Percentiles rank a stretch among this genome's conserved stretches.
Evolutionary conservation across 2,888 invertebrate species (phyloP).

Genomic region (Conchocele bisecta): DNA sequence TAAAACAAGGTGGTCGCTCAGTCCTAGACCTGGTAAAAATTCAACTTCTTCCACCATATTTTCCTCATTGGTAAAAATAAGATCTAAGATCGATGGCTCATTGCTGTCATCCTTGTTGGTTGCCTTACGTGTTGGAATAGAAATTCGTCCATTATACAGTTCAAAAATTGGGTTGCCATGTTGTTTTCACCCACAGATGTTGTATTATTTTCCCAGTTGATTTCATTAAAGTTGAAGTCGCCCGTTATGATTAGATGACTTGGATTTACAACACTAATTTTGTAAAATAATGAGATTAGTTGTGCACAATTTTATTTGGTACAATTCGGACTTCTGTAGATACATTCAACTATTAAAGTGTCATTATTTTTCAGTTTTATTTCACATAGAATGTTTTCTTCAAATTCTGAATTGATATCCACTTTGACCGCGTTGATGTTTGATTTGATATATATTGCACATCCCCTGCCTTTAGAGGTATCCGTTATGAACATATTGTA

Average conservation of each 20-base stretch:
- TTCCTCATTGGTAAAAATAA: conserved; percentile 2
- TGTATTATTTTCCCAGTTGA: neutral
- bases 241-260: neutral
- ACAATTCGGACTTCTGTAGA: neutral
- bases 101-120: neutral
- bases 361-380: neutral
- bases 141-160: neutral
- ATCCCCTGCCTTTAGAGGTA: neutral
- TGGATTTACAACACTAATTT: neutral
- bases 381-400: neutral
- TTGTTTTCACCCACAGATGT: neutral
- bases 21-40: neutral
- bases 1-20: neutral
- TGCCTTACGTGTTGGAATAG: neutral
- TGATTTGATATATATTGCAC: neutral
- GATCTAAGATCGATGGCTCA: neutral
- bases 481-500: neutral
- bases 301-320: neutral
- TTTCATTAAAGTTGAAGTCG: conserved; percentile 2
- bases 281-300: neutral
- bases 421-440: neutral
- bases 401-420: neutral
- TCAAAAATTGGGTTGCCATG: neutral
- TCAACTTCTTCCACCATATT: neutral
- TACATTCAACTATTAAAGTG: neutral